Evolutionary conservation across 2,797 vertebrate genomes (phyloP), one percentile per base, ranked within the genome.

Genomic region (Enteromius anoplus): DNA sequence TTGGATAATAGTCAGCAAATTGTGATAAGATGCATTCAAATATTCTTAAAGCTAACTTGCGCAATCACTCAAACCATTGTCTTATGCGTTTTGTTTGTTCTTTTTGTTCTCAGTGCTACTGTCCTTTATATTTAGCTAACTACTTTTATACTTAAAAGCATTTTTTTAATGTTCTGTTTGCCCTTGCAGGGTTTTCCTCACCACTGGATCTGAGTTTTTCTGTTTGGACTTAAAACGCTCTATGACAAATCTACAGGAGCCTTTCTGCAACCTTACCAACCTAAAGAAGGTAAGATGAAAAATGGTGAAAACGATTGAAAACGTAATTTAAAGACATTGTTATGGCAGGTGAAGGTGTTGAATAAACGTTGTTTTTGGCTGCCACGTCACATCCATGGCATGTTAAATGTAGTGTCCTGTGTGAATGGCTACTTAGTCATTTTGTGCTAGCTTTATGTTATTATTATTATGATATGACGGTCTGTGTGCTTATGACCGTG

Each of bases 201-300:
- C 49, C 45, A 51, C 29, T 75, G 40, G 69, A 75, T 55, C 78
- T 58, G 37, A 49, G 21, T 29, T 86, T 72, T 71, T 62, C 26
- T 51, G 40, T 69, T 80, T 75, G 81, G 81, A 79, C 21, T 78
- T 42, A 60, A 78, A 73, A 37, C 34, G 1, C 51, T 86, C 62
- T 32, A 75, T 86, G 81, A 79, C 55, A 75, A 34, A 53, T 69
- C 85, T 70, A 69, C 69, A 72, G 29, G n/a, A 53, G 23, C 19
- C 62, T 21, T 79, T 83, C 51, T 51, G 32, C 49, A 80, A 51
- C 42, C 32, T 83, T 62, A 23, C 68, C 69, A 58, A 78, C 64
- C 15, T 80, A 49, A 82, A 60, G 11, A 82, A 86, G 76, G 85
- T 86, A 83, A 53, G 80, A 51, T 17, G 47, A 51, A 15, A 68